Percentiles rank a stretch among this genome's conserved stretches.
These are phyloP conservation scores for Oreortyx pictus DNA, from an alignment of 2,797 vertebrate genomes.

Conservation along the genomic window DNA sequence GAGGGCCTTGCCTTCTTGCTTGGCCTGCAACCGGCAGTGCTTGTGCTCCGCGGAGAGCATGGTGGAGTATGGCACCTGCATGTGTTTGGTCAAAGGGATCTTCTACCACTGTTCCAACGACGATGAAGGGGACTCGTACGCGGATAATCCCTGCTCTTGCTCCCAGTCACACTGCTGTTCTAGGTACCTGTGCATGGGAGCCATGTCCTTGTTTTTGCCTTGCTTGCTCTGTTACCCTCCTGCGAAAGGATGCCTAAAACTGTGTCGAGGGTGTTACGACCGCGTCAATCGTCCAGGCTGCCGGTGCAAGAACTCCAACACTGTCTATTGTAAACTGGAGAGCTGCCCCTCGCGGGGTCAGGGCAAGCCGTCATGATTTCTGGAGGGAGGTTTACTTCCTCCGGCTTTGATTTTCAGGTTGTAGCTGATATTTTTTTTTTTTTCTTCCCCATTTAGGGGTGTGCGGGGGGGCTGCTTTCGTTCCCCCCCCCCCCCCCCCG, in stretches of 20 bases:
- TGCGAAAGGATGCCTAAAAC: slow-evolving; percentile 91
- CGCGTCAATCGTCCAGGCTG: slow-evolving; percentile 90
- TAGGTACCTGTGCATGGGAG: slow-evolving; percentile 96
- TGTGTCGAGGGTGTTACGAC: slow-evolving; percentile 91
- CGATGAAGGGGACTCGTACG: slow-evolving; percentile 92
- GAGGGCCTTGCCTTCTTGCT: slow-evolving; percentile 88
- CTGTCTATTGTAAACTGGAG: slow-evolving; percentile 97
- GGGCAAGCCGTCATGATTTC: slow-evolving; percentile 92
- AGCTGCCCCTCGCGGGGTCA: slow-evolving; percentile 84
- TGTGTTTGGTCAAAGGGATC: slow-evolving; percentile 95
- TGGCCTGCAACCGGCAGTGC: slow-evolving; percentile 93
- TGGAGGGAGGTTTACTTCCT: slow-evolving; percentile 64
- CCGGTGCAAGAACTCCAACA: slow-evolving; percentile 97
- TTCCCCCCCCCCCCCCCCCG: slow-evolving; percentile 63
- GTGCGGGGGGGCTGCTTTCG: slow-evolving; percentile 50
- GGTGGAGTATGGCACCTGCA: slow-evolving; percentile 95
- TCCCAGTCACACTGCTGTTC: slow-evolving; percentile 94
- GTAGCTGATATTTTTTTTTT: slow-evolving; percentile 71
- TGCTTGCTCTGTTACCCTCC: slow-evolving; percentile 97
- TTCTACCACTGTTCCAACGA: slow-evolving; percentile 99
- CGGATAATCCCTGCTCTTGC: slow-evolving; percentile 95
- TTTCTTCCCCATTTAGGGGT: not conserved
- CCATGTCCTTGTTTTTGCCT: slow-evolving; percentile 90
- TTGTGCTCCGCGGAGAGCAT: slow-evolving; percentile 93
- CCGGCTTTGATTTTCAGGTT: slow-evolving; percentile 72